Evolutionary conservation across 2,888 invertebrate genomes (phyloP), one percentile per base, ranked within the genome.

Genomic region (Agonopterix arenella): DNA sequence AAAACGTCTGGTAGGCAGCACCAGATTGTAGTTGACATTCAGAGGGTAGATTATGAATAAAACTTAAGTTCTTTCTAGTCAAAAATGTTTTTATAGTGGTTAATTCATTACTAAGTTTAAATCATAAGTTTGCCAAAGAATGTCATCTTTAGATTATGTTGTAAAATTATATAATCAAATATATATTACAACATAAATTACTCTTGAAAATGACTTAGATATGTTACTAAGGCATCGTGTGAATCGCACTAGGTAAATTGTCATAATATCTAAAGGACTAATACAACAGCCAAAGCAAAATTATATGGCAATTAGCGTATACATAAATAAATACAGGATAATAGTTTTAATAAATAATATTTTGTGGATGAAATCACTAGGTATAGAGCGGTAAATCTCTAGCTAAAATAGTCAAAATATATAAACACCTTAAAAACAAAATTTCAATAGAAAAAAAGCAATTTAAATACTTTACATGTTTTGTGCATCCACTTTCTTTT

Each of bases 141-240:
- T 28, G 28, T 28, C 28, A 28, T 28, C 28, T 28, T 28, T 28
- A 28, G 28, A 28, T 28, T 10, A 40, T 40, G 40, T 40, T 38
- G 44, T 13, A 13, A 46, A 46, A 46, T 46, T 46, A 46, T 54
- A 55, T 47, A 54, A 45, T 53, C 44, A 54, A 59, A 62, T 64
- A 62, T 62, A 69, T 62, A 61, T 58, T 73, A 82, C 76, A 81
- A 80, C 75, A 74, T 64, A 72, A 77, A 69, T 76, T 76, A 80
- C 71, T 76, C 74, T 82, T 73, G 70, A 83, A 83, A 86, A 84
- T 88, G 88, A 89, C 89, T 89, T 89, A 88, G 89, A 89, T 88
- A 85, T 86, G 86, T 86, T 88, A 88, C 81, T 88, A 89, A 89
- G 89, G 89, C 89, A 89, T 82, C 89, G 73, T 81, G 89, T 89